phyloP scores from a whole-genome alignment of 2,888 invertebrate genomes.

The Scaptomyza parva region DNA sequence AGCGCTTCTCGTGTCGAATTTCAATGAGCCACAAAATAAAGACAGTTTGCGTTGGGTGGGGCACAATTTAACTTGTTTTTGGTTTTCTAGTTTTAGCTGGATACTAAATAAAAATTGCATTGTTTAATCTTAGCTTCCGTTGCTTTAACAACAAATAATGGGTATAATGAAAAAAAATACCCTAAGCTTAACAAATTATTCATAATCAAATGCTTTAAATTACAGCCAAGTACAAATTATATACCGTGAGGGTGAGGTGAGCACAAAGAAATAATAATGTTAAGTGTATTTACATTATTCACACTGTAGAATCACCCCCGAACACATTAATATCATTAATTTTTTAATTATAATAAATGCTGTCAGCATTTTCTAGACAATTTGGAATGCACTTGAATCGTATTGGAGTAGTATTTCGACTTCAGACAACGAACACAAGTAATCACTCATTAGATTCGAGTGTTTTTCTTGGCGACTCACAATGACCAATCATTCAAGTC shows the following conservation, averaged over 20 bases:
- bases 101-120: background rate
- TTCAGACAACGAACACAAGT: constrained; percentile 8
- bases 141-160: constrained; percentile 5
- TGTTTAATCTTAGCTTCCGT: constrained; percentile 7
- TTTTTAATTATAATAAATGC: background rate
- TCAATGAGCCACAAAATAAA: constrained; percentile 43
- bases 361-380: background rate
- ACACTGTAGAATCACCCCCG: background rate
- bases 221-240: constrained; percentile 9
- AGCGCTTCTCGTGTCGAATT: constrained; percentile 45
- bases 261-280: background rate
- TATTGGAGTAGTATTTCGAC: constrained; percentile 4
- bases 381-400: background rate
- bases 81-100: background rate
- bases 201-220: constrained; percentile 14
- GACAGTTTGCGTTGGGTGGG: constrained; percentile 16
- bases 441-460: constrained; percentile 27
- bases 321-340: background rate
- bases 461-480: constrained; percentile 6
- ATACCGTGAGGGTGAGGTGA: background rate
- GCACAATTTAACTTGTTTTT: constrained; percentile 1
- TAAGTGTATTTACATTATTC: background rate
- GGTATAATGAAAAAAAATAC: constrained; percentile 5
- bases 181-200: constrained; percentile 9
- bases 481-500: constrained; percentile 38